Evolutionary conservation across 53 echinoderm and acorn worm species (phyloP).

Genomic region (Echinometra lucunter): DNA sequence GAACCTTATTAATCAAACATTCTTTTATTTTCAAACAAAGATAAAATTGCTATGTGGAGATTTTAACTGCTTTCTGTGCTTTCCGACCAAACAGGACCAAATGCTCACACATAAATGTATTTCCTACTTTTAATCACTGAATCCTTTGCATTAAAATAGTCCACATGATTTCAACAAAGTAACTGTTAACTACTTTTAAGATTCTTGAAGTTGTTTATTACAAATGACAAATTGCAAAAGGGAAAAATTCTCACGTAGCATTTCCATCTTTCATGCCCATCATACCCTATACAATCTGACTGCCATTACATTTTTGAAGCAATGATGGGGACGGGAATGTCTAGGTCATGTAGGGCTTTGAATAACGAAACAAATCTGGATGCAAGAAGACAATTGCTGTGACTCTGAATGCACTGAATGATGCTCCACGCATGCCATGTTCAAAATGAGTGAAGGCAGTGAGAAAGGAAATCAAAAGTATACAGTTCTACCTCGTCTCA

Average conservation of each 20-base stretch:
- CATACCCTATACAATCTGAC: neutral
- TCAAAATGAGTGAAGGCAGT: slow-evolving; percentile 50
- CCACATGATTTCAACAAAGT: neutral
- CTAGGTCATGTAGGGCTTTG: neutral
- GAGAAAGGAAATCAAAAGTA: neutral
- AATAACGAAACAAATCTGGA: neutral
- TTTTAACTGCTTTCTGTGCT: neutral
- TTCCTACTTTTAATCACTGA: neutral
- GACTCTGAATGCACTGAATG: neutral
- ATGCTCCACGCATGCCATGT: slow-evolving; percentile 55
- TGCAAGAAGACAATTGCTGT: slow-evolving; percentile 12
- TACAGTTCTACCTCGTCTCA: slow-evolving; percentile 58
- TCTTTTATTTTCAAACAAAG: neutral
- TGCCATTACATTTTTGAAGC: neutral
- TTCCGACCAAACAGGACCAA: neutral
- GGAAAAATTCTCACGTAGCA: neutral
- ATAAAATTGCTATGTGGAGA: neutral
- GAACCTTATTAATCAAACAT: neutral
- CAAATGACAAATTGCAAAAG: neutral
- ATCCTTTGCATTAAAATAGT: neutral
- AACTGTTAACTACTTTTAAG: neutral
- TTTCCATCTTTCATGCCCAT: neutral
- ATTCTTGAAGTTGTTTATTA: neutral
- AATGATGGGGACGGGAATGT: too few relatives aligned
- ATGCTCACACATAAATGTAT: too few relatives aligned